Percentiles rank a stretch among this genome's conserved stretches.
phyloP scores from a whole-genome alignment of 2,888 invertebrate species.

The Dasysyrphus tricinctus region DNA sequence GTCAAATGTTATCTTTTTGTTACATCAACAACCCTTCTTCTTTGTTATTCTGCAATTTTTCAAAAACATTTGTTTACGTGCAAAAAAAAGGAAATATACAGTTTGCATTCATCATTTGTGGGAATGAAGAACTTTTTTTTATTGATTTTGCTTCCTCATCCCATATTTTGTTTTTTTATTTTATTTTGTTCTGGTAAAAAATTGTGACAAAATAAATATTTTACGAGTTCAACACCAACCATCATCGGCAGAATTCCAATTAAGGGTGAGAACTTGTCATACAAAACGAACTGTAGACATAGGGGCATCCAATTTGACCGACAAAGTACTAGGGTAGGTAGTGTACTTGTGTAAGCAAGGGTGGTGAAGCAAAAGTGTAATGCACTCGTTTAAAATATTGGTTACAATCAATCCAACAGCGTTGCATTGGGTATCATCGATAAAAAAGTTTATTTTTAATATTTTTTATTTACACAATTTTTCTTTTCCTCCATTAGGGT shows the following conservation, averaged over 20 bases:
- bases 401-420: conserved; percentile 43
- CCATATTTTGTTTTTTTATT: neutral
- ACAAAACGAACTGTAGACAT: conserved; percentile 42
- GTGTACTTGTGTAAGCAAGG: conserved; percentile 46
- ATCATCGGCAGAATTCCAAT: conserved; percentile 57
- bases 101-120: conserved; percentile 37
- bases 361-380: conserved; percentile 54
- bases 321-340: neutral
- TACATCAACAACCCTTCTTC: conserved; percentile 21
- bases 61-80: neutral
- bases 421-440: conserved; percentile 46
- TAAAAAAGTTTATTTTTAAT: conserved; percentile 29
- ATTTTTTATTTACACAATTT: conserved; percentile 48
- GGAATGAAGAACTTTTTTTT: conserved; percentile 53
- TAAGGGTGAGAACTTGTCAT: conserved; percentile 70
- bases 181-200: conserved; percentile 28
- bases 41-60: conserved; percentile 5
- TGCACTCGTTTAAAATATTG: conserved; percentile 61
- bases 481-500: conserved; percentile 39
- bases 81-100: conserved; percentile 7
- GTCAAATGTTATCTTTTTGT: conserved; percentile 15
- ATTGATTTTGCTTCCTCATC: conserved; percentile 48
- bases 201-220: conserved; percentile 63
- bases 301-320: conserved; percentile 47
- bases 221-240: conserved; percentile 60